Percentiles rank a stretch among this genome's conserved stretches.
phyloP scores from a whole-genome alignment of 2,797 vertebrate species.

The Sebastes steindachneri region DNA sequence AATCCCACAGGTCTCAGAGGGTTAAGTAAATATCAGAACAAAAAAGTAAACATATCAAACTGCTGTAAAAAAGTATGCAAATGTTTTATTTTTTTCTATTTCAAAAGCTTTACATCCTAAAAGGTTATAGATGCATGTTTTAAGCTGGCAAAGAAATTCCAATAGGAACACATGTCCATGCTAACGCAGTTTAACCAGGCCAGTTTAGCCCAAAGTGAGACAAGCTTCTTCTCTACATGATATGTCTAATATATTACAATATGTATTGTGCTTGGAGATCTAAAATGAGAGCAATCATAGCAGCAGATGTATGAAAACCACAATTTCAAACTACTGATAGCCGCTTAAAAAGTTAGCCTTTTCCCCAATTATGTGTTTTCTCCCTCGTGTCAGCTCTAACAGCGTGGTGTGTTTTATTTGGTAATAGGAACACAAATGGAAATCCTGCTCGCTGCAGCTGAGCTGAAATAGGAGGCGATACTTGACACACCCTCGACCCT shows the following conservation, averaged over 20 bases:
- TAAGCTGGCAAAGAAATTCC: not conserved
- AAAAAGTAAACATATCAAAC: not conserved
- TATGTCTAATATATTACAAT: not conserved
- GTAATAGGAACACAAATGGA: slow-evolving; percentile 68
- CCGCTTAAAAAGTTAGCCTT: slow-evolving; percentile 37
- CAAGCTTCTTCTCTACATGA: not conserved
- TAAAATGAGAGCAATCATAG: slow-evolving; percentile 14
- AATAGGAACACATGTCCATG: not conserved
- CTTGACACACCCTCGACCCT: slow-evolving; percentile 41
- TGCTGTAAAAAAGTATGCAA: not conserved
- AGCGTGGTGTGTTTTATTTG: slow-evolving; percentile 50
- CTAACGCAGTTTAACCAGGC: not conserved
- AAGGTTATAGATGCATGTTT: not conserved
- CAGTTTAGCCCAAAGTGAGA: not conserved
- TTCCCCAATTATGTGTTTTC: slow-evolving; percentile 46
- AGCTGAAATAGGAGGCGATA: slow-evolving; percentile 53
- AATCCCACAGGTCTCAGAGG: no score
- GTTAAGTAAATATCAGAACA: not conserved
- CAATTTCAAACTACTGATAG: slow-evolving; percentile 17
- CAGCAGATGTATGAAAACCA: slow-evolving; percentile 20
- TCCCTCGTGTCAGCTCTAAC: slow-evolving; percentile 35
- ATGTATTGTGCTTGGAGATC: not conserved
- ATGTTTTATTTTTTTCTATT: not conserved
- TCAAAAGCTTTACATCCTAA: not conserved
- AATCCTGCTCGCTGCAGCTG: slow-evolving; percentile 43